Conservation (phyloP, 2,888 invertebrate genomes). For the Dicycla oo region DNA sequence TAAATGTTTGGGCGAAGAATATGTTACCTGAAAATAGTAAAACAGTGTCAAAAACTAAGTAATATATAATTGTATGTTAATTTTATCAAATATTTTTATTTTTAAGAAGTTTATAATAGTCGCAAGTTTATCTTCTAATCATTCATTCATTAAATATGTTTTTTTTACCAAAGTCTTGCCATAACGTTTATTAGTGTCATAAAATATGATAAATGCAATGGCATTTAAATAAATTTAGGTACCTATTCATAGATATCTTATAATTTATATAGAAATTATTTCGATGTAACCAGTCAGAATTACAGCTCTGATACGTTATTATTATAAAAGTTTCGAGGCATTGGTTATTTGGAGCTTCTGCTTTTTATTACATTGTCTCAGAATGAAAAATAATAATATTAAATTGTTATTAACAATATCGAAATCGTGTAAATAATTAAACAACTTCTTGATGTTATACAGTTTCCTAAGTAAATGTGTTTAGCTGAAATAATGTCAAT, state of each 20-base stretch:
- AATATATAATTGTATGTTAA: background rate
- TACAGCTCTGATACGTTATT: conserved; percentile 12
- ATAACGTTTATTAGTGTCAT: conserved; percentile 41
- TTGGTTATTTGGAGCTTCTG: background rate
- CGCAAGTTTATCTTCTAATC: conserved; percentile 10
- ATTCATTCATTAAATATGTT: conserved; percentile 3
- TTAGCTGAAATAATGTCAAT: background rate
- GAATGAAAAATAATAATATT: background rate
- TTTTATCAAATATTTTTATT: background rate
- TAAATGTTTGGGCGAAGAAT: background rate
- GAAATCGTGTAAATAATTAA: background rate
- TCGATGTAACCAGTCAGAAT: conserved; percentile 9
- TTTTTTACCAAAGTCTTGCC: conserved; percentile 64
- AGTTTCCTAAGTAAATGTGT: background rate
- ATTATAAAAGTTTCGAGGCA: background rate
- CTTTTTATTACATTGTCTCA: background rate
- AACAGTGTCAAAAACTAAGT: conserved; percentile 6
- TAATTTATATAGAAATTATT: background rate
- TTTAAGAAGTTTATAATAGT: conserved; percentile 11
- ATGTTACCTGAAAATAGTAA: conserved; percentile 15
- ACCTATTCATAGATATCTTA: conserved; percentile 8
- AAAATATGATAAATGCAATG: conserved; percentile 35
- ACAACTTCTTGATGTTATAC: background rate
- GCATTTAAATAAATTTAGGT: conserved; percentile 31
- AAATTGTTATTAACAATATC: background rate